Conservation (phyloP, 2,888 invertebrate genomes). For the Hyposoter dolosus region DNA sequence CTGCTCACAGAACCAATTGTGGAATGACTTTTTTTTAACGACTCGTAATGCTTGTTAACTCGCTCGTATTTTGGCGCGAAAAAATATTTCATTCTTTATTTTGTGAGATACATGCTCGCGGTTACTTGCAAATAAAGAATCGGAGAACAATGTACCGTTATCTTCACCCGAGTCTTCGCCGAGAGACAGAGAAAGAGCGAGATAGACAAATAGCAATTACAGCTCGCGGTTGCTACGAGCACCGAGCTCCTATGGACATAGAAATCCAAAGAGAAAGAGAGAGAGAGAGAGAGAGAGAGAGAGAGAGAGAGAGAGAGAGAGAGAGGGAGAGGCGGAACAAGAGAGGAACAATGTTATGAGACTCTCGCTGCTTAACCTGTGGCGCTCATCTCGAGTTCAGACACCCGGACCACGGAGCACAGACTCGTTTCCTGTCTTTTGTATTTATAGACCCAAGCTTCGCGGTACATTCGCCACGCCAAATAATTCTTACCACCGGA, state of each 20-base stretch:
- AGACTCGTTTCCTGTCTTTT: conserved; percentile 61
- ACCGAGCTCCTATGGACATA: conserved; percentile 37
- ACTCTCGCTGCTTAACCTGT: conserved; percentile 34
- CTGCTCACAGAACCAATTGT: neutral
- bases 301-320: neutral
- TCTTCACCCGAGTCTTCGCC: conserved; percentile 74
- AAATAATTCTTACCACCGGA: conserved; percentile 46
- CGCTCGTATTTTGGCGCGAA: conserved; percentile 69
- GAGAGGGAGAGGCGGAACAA: neutral
- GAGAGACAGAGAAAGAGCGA: conserved; percentile 32
- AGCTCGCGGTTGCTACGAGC: conserved; percentile 72
- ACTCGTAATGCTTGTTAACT: neutral
- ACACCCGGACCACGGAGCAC: conserved; percentile 42
- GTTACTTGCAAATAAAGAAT: conserved; percentile 74
- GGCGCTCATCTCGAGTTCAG: conserved; percentile 41
- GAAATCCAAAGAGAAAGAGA: neutral
- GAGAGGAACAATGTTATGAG: conserved; percentile 10
- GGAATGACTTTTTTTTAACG: neutral
- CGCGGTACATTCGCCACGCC: conserved; percentile 40
- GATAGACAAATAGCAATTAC: conserved; percentile 73
- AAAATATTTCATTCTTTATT: conserved; percentile 70
- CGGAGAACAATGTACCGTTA: conserved; percentile 76
- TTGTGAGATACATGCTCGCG: conserved; percentile 48
- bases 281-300: neutral
- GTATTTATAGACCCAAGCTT: conserved; percentile 51